Base-by-base conservation (phyloP, 2,797 vertebrate genomes). In the Carcharodon carcharias region DNA sequence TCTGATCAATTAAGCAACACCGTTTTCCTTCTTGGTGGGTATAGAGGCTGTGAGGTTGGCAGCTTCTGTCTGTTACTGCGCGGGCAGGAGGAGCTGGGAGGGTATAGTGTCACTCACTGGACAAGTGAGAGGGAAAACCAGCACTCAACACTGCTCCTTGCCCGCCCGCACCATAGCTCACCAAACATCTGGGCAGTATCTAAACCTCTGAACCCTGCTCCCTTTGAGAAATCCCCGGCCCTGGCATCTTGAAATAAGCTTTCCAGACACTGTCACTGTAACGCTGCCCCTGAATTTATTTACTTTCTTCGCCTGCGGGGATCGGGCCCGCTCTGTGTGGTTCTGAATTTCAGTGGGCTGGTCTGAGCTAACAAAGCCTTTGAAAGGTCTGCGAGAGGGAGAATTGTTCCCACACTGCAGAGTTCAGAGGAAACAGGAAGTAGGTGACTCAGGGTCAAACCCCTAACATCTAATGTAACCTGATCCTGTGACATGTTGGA, bases 401-500 rank as follows among this genome's bases (percentile, higher is more conserved):
- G 71, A 35, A 71, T 45, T 67, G 91, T 95, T 95, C 94, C 69
- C 94, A 95, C 94, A 95, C 94, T 95, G 65, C 26, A 28, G 94
- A 71, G 94, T 54, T 95, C 71, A 77, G 50, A 95, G 94, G 97
- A 97, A 97, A 97, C 9, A 95, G 97, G 97, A 97, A 97, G 97
- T 96, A 94, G 96, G 97, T 96, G 97, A 97, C 96, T 96, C 0
- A 0, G 96, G 97, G 97, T 96, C 97, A 56, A 97, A 97, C 97
- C 98, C 97, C 23, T 1, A 31, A 95, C 0, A 12, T 96, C 96
- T 97, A 96, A 97, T 97, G 97, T 97, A 97, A 98, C 14, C 0
- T 0, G 96, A 97, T 97, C 96, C 96, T 2, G 0, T 0, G 0
- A 96, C 18, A 45, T 93, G 18, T 96, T 61, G 54, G 73, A 96